These are phyloP conservation scores for Lasioglossum marginatum DNA, from an alignment of 2,888 invertebrate genomes.

Conservation along the genomic window DNA sequence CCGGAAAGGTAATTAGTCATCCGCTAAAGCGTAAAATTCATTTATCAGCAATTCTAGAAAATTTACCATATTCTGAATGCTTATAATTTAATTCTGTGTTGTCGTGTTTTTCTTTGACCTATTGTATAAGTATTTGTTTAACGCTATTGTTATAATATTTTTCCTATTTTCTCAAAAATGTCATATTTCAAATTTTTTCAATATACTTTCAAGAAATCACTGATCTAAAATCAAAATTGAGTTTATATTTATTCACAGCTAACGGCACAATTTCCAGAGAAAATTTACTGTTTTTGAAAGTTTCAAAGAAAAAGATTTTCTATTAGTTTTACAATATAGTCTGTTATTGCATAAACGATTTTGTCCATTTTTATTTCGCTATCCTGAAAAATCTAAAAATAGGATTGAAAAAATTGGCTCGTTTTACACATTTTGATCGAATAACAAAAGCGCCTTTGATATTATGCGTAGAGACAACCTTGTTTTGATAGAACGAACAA, in stretches of 20 bases:
- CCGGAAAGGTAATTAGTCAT: background rate
- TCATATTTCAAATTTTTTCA: background rate
- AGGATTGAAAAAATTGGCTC: background rate
- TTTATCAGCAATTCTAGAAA: background rate
- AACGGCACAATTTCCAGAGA: too few relatives aligned
- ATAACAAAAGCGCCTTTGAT: background rate
- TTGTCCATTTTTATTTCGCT: background rate
- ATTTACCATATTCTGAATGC: background rate
- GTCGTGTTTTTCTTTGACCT: background rate
- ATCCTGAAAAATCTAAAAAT: background rate
- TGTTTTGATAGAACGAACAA: background rate
- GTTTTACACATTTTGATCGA: background rate
- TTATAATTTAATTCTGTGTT: background rate
- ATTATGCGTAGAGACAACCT: background rate
- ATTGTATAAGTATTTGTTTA: background rate
- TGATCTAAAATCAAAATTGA: too few relatives aligned
- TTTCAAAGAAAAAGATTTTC: too few relatives aligned
- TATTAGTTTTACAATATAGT: too few relatives aligned
- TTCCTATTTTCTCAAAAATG: background rate
- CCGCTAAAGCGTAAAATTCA: background rate
- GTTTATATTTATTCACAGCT: too few relatives aligned
- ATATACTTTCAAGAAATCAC: too few relatives aligned
- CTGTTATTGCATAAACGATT: too few relatives aligned
- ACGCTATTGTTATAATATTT: background rate
- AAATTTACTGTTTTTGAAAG: too few relatives aligned